Evolutionary conservation across 2,888 invertebrate species (phyloP).

Genomic region (Mongoloraphidia duomilia): DNA sequence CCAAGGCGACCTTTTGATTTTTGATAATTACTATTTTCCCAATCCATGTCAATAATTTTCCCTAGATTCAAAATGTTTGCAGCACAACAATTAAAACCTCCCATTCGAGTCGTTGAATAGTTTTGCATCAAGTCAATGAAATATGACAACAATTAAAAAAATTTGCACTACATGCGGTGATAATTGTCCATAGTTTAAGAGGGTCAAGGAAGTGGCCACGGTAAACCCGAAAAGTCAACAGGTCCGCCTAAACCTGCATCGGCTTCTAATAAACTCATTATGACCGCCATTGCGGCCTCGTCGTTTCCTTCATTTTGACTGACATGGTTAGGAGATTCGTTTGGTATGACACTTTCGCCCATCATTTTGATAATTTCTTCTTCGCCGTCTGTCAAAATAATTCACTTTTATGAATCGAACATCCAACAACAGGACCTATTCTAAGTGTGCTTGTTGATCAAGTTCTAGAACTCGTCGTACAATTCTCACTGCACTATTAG

Average conservation of each 20-base stretch:
- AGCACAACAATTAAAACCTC: too few relatives aligned
- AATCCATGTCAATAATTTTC: too few relatives aligned
- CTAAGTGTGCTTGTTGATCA: neutral
- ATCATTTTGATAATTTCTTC: constrained; percentile 45
- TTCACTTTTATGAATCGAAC: neutral
- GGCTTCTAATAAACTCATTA: constrained; percentile 80
- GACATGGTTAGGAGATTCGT: constrained; percentile 29
- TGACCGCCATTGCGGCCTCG: constrained; percentile 83
- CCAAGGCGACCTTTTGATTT: too few relatives aligned
- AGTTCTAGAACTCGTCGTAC: too few relatives aligned
- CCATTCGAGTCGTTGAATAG: too few relatives aligned
- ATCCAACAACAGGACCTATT: neutral
- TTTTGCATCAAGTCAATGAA: too few relatives aligned
- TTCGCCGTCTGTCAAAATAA: constrained; percentile 17
- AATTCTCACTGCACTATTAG: too few relatives aligned
- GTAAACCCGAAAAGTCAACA: constrained; percentile 71
- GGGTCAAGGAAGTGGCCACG: constrained; percentile 64
- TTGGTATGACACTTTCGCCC: constrained; percentile 31
- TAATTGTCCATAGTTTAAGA: neutral
- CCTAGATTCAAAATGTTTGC: too few relatives aligned
- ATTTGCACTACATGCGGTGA: too few relatives aligned
- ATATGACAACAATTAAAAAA: too few relatives aligned
- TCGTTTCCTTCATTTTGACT: constrained; percentile 58
- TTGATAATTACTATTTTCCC: too few relatives aligned
- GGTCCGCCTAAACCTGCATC: constrained; percentile 81